Base-by-base conservation (phyloP, 2,888 invertebrate species). In the Busseola fusca region DNA sequence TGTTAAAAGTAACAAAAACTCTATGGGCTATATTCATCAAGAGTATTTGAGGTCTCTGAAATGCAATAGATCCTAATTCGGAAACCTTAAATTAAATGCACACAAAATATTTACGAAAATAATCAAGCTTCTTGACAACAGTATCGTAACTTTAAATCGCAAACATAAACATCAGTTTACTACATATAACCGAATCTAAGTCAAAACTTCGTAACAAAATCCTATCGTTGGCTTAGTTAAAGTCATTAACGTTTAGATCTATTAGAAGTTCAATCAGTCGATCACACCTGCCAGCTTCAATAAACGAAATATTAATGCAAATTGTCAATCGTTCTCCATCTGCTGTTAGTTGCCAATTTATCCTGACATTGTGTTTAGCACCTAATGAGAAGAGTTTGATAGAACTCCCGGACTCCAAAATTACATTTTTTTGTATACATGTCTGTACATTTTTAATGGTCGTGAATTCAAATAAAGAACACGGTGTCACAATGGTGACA, bases 311-410 rank as follows among this genome's bases (percentile, higher is more conserved):
- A 59, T 66, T 78, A 58, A 59, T 72, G 64, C 76, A 78, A 74
- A 77, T 54, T 69, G 64, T 21, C 72, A 72, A 78, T 76, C 65
- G 77, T 52, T 14, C 25, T 37, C 34, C 16, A 42, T 42, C 52
- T 18, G 48, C 25, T 56, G 40, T 5, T 30, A 72, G 54, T 10
- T 42, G 27, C 21, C 37, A 56, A 75, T 64, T 66, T 66, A 48
- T 48, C 21, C 12, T 50, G 78, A 72, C 77, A 77, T 30, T 42
- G 42, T 76, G n/a, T 72, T 78, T 78, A 76, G 63, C 54, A 48
- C 34, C 18, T 37, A 54, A 59, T 64, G 3, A 9, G 21, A 64
- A 50, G 37, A 52, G 25, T 45, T 40, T 40, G 14, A 14, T 40
- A 40, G 0, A 4, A 40, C 34, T 34, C 5, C 5, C 34, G 34